Evolutionary conservation across 2,888 invertebrate species (phyloP).

Genomic region (Dryomyza anilis): DNA sequence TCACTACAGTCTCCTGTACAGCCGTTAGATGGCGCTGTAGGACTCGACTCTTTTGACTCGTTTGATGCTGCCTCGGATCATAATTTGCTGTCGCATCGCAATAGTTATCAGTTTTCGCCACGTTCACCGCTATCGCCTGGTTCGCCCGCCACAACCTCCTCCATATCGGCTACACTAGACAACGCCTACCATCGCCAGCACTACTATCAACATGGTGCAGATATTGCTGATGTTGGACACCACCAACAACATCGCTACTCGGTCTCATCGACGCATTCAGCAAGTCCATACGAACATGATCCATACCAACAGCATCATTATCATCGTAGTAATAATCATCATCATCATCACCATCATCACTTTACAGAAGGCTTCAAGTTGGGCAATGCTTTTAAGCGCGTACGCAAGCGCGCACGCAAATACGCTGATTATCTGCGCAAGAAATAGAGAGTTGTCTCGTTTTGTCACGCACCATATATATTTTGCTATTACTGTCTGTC

Average conservation of each 20-base stretch:
- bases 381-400: slow-evolving; percentile 55
- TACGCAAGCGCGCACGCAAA: slow-evolving; percentile 61
- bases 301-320: slow-evolving; percentile 27
- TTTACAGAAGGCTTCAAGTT: slow-evolving; percentile 57
- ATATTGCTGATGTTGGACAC: slow-evolving; percentile 34
- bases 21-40: slow-evolving; percentile 32
- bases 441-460: slow-evolving; percentile 45
- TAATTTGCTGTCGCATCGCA: slow-evolving; percentile 51
- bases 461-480: background rate
- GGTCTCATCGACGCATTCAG: slow-evolving; percentile 9
- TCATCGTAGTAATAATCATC: slow-evolving; percentile 41
- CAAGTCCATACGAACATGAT: slow-evolving; percentile 11
- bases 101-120: slow-evolving; percentile 45
- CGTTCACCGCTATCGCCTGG: slow-evolving; percentile 43
- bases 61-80: slow-evolving; percentile 57
- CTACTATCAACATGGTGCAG: slow-evolving; percentile 9
- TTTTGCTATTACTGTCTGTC: background rate
- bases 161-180: slow-evolving; percentile 48
- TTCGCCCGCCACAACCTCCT: slow-evolving; percentile 46
- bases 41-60: slow-evolving; percentile 48
- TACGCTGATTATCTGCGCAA: slow-evolving; percentile 60
- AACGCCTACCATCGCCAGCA: slow-evolving; percentile 35
- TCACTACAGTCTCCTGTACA: slow-evolving; percentile 46
- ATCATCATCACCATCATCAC: slow-evolving; percentile 44
- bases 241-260: slow-evolving; percentile 28